A percentile compares a stretch with the other conserved stretches of the same genome.
Evolutionary conservation across 2,113 vertebrate species (phyloP).

Genomic region (Chaetodon auriga): DNA sequence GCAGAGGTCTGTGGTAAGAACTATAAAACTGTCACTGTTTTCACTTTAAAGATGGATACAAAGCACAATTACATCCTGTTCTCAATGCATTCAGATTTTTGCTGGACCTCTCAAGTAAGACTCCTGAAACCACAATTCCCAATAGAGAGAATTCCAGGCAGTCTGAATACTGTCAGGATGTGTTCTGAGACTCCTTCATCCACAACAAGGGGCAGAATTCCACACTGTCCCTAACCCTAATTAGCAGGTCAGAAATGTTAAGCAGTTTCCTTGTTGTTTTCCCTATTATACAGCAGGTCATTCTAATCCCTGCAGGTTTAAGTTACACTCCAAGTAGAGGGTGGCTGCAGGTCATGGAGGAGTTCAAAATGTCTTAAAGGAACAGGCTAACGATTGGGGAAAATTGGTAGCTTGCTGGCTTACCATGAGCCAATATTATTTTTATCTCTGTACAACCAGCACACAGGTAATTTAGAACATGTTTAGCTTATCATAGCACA

Average conservation of each 20-base stretch:
- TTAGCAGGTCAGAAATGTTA: constrained; percentile 58
- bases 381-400: background rate
- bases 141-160: constrained; percentile 1
- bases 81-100: background rate
- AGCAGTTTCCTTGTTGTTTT: constrained; percentile 44
- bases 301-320: constrained; percentile 26
- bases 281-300: constrained; percentile 4
- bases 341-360: background rate
- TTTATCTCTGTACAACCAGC: too few species aligned
- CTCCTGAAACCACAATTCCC: background rate
- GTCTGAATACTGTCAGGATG: constrained; percentile 14
- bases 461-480: too few species aligned
- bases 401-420: background rate
- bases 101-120: background rate
- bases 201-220: constrained; percentile 15
- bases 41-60: too few species aligned
- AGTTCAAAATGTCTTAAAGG: background rate
- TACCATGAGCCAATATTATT: too few species aligned
- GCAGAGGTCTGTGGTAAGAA: too few species aligned
- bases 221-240: constrained; percentile 40
- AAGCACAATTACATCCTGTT: background rate
- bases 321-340: background rate
- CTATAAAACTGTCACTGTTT: too few species aligned
- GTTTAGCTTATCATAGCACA: too few species aligned
- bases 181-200: constrained; percentile 34